Base-by-base conservation (phyloP, 2,888 invertebrate genomes). In the Boloria selene region DNA sequence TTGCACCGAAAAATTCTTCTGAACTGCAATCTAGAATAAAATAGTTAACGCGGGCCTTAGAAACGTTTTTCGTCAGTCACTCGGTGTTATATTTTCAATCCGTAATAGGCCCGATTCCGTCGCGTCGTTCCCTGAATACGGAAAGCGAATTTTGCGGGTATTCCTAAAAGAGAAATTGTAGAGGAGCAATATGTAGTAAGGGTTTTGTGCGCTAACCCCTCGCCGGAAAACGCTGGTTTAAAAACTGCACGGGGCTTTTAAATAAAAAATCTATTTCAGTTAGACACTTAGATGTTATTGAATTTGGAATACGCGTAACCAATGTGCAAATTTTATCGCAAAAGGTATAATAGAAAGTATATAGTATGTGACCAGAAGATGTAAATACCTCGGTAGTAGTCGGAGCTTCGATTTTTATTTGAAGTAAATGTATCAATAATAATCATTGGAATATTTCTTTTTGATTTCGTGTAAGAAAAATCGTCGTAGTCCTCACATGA, bases 131-230 rank as follows among this genome's bases (percentile, higher is more conserved):
- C 22, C 17, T 47, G 49, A 50, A 59, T 59, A 59, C 49, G 31
- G 22, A 59, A 59, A 59, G 14, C 59, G 47, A 49, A 49, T 47
- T n/a, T 59, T n/a, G 47, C n/a, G 38, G 49, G 59, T 59, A 49
- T 58, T 31, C 59, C 56, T 45, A 56, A 56, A 55, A 56, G 56
- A 44, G 44, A 44, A 44, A 14, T 22, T 56, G 56, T 44, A 45
- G 55, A 55, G 55, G 44, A 18, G 45, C 56, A 56, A 56, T 56
- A 56, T 22, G 45, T 56, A 44, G 56, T 56, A 56, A 56, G 45
- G 56, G 22, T 56, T 56, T 45, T 56, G 56, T 44, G 45, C 45
- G 56, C 56, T 56, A 56, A 56, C 22, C 56, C 56, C 45, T 38
- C 56, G 45, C 45, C 45, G 56, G 45, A n/a, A 22, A 56, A 45